phyloP scores from a whole-genome alignment of 2,888 invertebrate genomes.

The Tetanocera ferruginea region DNA sequence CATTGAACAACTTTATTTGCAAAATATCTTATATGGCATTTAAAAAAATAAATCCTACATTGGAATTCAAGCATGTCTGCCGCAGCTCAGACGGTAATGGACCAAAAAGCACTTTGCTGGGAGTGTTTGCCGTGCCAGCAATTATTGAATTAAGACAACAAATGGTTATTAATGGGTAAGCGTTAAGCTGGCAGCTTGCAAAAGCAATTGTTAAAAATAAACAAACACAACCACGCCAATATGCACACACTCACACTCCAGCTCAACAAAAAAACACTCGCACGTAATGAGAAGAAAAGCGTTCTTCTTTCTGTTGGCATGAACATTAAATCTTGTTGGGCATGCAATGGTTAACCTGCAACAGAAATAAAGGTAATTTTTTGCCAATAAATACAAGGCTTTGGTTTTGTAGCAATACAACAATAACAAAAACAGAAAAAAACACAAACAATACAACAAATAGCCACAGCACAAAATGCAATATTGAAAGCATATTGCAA shows the following conservation, averaged over 20 bases:
- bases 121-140: not conserved
- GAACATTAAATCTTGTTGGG: not conserved
- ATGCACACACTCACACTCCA: conserved; percentile 23
- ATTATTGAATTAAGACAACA: conserved; percentile 35
- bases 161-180: conserved; percentile 32
- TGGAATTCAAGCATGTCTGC: not conserved
- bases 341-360: not conserved
- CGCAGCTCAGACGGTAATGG: not conserved
- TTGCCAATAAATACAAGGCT: conserved; percentile 28
- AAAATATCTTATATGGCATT: too few relatives aligned
- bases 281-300: not conserved
- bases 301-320: conserved; percentile 4
- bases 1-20: too few relatives aligned
- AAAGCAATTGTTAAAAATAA: conserved; percentile 26
- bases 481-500: conserved; percentile 38
- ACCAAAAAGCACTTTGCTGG: not conserved
- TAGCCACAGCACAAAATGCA: conserved; percentile 15
- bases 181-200: conserved; percentile 26
- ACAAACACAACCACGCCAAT: conserved; percentile 18
- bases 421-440: conserved; percentile 18
- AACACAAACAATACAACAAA: not conserved
- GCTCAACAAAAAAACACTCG: not conserved
- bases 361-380: conserved; percentile 14
- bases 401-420: conserved; percentile 18
- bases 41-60: too few relatives aligned